Percentiles rank a stretch among this genome's conserved stretches.
Evolutionary conservation across 1,140 invertebrate species (phyloP).

Genomic region (Adelges cooleyi): DNA sequence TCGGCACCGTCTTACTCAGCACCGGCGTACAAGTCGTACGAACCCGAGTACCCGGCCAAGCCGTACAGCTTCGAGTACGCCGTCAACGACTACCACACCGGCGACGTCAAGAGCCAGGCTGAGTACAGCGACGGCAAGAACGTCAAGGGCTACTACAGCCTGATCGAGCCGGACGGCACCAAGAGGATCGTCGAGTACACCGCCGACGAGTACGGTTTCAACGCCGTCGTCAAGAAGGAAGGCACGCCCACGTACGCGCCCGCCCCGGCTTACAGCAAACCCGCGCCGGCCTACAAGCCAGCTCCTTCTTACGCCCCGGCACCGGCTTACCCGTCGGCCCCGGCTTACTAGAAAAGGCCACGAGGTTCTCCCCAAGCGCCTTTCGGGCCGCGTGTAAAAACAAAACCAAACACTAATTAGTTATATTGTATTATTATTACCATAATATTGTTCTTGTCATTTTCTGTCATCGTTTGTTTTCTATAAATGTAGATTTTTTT

Average conservation of each 20-base stretch:
- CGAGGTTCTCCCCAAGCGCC: too few species aligned
- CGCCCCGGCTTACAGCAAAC: conserved; percentile 36
- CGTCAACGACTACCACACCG: conserved; percentile 44
- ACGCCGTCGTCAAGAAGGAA: conserved; percentile 33
- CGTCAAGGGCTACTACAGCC: conserved; percentile 39
- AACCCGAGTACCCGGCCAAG: conserved; percentile 42
- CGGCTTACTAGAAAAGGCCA: neutral
- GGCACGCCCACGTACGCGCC: conserved; percentile 7
- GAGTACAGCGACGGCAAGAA: conserved; percentile 48
- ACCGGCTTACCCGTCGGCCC: neutral
- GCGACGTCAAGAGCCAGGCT: conserved; percentile 48
- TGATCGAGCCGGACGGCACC: conserved; percentile 45
- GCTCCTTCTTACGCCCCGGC: neutral
- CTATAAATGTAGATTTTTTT: too few species aligned
- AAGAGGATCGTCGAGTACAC: conserved; percentile 49
- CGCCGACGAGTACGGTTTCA: conserved; percentile 40
- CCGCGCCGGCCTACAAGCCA: neutral
- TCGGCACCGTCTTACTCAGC: neutral
- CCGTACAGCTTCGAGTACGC: conserved; percentile 44
- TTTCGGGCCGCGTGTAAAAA: too few species aligned
- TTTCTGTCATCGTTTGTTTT: too few species aligned
- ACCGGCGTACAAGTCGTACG: neutral
- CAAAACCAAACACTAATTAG: too few species aligned
- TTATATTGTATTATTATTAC: too few species aligned
- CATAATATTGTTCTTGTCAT: too few species aligned